phyloP scores from a whole-genome alignment of 2,797 vertebrate genomes.

The Smutsia temminckii region DNA sequence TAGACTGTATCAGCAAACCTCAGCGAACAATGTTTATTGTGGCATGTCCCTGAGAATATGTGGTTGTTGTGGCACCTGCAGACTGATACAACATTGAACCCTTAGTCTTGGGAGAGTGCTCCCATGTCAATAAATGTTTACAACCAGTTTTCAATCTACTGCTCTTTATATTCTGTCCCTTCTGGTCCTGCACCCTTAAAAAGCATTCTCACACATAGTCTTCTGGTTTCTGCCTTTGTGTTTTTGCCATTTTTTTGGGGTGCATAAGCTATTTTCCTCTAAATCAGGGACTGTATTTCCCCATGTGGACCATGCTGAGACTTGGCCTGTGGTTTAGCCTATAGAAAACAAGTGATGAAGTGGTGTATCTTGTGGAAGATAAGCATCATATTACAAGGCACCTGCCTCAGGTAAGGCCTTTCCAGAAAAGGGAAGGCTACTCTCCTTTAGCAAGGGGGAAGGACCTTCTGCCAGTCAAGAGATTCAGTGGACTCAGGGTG shows the following conservation, averaged over 20 bases:
- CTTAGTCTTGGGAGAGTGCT: background rate
- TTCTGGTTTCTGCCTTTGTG: background rate
- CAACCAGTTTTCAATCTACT: background rate
- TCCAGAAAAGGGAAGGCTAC: background rate
- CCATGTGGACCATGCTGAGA: background rate
- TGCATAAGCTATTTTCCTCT: background rate
- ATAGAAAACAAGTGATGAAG: background rate
- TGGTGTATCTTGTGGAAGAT: background rate
- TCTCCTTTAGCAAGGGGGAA: background rate
- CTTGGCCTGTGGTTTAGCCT: background rate
- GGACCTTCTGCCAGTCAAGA: background rate
- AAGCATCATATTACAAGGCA: background rate
- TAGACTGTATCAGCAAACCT: constrained; percentile 34
- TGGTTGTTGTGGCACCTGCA: background rate
- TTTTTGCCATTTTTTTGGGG: background rate
- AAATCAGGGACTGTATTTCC: background rate
- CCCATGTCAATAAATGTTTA: constrained; percentile 3
- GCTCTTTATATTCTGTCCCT: background rate
- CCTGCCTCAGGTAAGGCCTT: background rate
- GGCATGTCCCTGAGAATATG: background rate
- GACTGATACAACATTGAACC: background rate
- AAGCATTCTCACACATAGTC: background rate
- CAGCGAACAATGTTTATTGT: constrained; percentile 13
- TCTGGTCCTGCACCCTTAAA: background rate
- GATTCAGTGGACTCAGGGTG: background rate